phyloP scores from a whole-genome alignment of 2,797 vertebrate species.

The Anas acuta region DNA sequence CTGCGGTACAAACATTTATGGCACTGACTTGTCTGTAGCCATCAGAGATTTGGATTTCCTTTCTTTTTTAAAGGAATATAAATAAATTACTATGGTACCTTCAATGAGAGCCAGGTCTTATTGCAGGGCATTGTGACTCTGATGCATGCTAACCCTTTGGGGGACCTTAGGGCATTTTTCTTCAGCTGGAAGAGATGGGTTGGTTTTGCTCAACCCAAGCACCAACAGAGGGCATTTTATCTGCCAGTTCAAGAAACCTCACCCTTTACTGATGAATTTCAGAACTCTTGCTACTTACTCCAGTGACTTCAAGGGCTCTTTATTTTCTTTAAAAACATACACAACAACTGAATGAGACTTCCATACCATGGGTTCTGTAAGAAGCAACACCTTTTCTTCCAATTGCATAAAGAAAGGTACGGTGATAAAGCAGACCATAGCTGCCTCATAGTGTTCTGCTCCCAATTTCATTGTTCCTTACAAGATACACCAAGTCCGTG shows the following conservation, averaged over 20 bases:
- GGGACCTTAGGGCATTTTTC: background rate
- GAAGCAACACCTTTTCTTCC: background rate
- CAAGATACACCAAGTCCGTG: background rate
- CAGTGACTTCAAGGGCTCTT: slow-evolving; percentile 5
- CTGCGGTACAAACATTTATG: slow-evolving; percentile 18
- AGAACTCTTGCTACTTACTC: background rate
- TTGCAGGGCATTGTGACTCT: background rate
- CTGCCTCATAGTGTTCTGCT: slow-evolving; percentile 24
- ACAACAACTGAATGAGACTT: background rate
- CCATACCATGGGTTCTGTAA: background rate
- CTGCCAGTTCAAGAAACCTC: background rate
- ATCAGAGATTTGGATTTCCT: slow-evolving; percentile 62
- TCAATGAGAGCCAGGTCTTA: background rate
- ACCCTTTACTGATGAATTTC: background rate
- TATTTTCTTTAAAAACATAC: slow-evolving; percentile 46
- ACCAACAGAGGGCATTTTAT: background rate
- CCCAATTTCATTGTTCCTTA: background rate
- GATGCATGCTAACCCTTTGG: background rate
- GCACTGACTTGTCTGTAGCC: slow-evolving; percentile 62
- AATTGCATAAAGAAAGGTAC: background rate
- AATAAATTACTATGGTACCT: slow-evolving; percentile 59
- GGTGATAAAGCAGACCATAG: background rate
- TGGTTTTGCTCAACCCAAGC: background rate
- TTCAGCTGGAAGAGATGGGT: background rate
- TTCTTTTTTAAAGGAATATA: slow-evolving; percentile 69